These are phyloP conservation scores for Motacilla alba DNA, from an alignment of 2,113 vertebrate species.

Conservation along the genomic window DNA sequence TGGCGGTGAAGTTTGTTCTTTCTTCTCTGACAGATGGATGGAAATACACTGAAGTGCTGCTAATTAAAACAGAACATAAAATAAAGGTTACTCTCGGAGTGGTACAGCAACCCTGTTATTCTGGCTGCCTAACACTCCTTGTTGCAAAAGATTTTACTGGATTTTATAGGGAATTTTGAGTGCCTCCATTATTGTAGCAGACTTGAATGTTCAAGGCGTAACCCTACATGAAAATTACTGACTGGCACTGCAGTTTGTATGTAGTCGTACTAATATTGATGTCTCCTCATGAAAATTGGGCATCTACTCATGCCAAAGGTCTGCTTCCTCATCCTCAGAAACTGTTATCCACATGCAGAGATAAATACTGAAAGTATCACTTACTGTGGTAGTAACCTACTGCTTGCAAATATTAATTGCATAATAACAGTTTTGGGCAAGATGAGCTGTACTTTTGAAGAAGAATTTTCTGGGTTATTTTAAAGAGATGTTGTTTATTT, in stretches of 20 bases:
- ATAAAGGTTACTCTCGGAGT: neutral
- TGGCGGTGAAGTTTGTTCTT: neutral
- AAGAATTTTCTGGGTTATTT: neutral
- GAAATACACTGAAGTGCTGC: neutral
- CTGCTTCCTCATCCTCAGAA: neutral
- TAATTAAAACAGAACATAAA: neutral
- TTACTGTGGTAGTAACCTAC: neutral
- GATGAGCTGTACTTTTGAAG: neutral
- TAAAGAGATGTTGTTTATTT: neutral
- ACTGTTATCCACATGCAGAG: neutral
- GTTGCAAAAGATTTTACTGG: neutral
- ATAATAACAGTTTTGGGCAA: neutral
- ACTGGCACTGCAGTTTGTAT: neutral
- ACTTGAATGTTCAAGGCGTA: neutral
- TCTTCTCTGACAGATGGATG: neutral
- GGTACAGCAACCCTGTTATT: neutral
- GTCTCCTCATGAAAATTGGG: neutral
- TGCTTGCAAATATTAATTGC: neutral
- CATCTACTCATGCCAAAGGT: neutral
- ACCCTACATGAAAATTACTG: neutral
- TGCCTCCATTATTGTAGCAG: neutral
- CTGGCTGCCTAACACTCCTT: neutral
- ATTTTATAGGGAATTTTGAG: neutral
- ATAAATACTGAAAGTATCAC: neutral
- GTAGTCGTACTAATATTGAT: neutral